Evolutionary conservation across 2,113 vertebrate genomes (phyloP).

Genomic region (Lamprologus sp.): DNA sequence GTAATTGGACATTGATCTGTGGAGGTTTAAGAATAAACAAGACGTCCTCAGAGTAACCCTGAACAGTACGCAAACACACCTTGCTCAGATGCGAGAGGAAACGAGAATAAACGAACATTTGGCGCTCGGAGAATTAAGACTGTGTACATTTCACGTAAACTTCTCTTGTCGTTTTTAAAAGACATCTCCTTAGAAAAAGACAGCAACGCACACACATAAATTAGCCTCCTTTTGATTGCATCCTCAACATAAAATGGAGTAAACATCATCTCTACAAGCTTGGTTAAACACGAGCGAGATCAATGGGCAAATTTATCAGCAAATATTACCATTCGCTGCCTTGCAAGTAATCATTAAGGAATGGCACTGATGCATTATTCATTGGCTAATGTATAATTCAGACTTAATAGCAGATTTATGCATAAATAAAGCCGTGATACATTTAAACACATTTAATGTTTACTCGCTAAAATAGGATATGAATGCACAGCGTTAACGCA

Average conservation of each 20-base stretch:
- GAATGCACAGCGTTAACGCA: constrained; percentile 33
- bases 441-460: constrained; percentile 73
- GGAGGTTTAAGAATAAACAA: constrained; percentile 28
- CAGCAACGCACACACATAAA: neutral
- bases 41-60: neutral
- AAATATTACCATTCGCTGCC: constrained; percentile 68
- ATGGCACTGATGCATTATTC: constrained; percentile 72
- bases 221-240: constrained; percentile 40
- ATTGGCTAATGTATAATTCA: constrained; percentile 76
- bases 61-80: neutral
- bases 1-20: constrained; percentile 52
- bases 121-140: neutral
- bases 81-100: neutral
- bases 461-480: constrained; percentile 67
- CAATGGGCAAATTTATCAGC: constrained; percentile 72
- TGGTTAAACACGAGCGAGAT: constrained; percentile 60
- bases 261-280: constrained; percentile 37
- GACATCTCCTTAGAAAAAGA: neutral
- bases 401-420: constrained; percentile 75
- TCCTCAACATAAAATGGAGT: constrained; percentile 20
- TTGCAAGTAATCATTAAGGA: constrained; percentile 73
- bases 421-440: constrained; percentile 75
- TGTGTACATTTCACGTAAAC: neutral
- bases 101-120: neutral
- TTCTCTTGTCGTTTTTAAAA: constrained; percentile 17